A percentile compares a stretch with the other conserved stretches of the same genome.
These are phyloP conservation scores for Porites rus DNA, from an alignment of 92 coral and sea anemone species.

Conservation along the genomic window DNA sequence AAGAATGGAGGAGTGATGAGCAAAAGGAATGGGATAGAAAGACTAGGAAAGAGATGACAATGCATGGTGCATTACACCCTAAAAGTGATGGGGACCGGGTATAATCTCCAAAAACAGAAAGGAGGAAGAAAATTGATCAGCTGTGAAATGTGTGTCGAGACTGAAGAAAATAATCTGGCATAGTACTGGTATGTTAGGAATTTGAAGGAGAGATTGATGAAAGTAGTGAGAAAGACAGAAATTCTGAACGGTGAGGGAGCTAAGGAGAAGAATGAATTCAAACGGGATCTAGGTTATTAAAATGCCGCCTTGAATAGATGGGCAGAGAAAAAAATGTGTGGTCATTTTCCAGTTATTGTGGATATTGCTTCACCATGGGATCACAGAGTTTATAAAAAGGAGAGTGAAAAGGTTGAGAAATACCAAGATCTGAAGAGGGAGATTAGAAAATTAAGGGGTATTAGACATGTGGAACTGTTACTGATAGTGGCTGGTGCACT, in stretches of 20 bases:
- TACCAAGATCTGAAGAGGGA: background rate
- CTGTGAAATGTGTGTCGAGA: background rate
- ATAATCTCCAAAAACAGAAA: conserved; percentile 13
- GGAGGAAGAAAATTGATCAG: conserved; percentile 28
- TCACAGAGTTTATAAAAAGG: conserved; percentile 41
- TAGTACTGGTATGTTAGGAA: background rate
- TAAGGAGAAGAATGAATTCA: conserved; percentile 17
- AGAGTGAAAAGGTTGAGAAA: conserved; percentile 32
- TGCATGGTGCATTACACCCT: conserved; percentile 35
- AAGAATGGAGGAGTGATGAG: conserved; percentile 45
- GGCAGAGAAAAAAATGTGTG: conserved; percentile 45
- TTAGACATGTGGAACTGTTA: too few relatives aligned
- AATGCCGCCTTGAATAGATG: conserved; percentile 26
- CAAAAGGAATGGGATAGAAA: conserved; percentile 34
- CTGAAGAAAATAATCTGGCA: background rate
- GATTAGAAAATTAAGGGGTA: too few relatives aligned
- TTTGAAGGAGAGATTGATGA: conserved; percentile 16
- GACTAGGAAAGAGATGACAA: conserved; percentile 30
- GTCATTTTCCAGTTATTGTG: conserved; percentile 24
- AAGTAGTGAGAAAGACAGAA: conserved; percentile 6
- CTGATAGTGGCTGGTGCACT: too few relatives aligned
- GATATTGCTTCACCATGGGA: conserved; percentile 48
- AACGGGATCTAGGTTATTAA: background rate
- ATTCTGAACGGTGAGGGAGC: conserved; percentile 9
- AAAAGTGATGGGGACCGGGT: conserved; percentile 19